Conservation (phyloP, 2,888 invertebrate species). For the Chrysolina oricalcia region DNA sequence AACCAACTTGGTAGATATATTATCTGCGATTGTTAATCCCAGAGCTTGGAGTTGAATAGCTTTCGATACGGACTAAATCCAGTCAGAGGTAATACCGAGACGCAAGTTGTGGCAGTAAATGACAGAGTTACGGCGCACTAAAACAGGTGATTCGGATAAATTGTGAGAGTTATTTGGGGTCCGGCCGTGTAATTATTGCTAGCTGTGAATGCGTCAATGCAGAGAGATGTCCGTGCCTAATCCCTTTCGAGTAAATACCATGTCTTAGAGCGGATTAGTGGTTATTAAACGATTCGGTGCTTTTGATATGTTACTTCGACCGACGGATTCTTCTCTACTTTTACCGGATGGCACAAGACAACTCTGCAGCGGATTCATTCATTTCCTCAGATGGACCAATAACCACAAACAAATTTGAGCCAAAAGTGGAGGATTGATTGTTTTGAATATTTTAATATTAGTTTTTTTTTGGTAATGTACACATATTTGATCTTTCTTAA, state of each 20-base stretch:
- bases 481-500: no score
- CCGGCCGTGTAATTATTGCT: slow-evolving; percentile 62
- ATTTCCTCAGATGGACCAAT: no score
- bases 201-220: slow-evolving; percentile 62
- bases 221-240: slow-evolving; percentile 44
- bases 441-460: no score
- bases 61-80: slow-evolving; percentile 12
- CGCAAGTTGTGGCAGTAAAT: slow-evolving; percentile 29
- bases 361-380: not conserved
- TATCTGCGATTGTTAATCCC: not conserved
- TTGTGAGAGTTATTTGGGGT: slow-evolving; percentile 63
- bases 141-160: slow-evolving; percentile 66
- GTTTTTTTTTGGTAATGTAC: no score
- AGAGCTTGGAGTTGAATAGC: not conserved
- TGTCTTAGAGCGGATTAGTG: slow-evolving; percentile 38
- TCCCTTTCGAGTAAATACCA: slow-evolving; percentile 40
- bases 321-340: not conserved
- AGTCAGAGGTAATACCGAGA: slow-evolving; percentile 24
- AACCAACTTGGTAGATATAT: not conserved
- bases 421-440: no score
- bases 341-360: not conserved
- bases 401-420: no score
- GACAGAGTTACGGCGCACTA: slow-evolving; percentile 56
- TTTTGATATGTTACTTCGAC: slow-evolving; percentile 27
- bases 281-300: slow-evolving; percentile 26